phyloP scores from a whole-genome alignment of 2,888 invertebrate species.

The Clusia tigrina region DNA sequence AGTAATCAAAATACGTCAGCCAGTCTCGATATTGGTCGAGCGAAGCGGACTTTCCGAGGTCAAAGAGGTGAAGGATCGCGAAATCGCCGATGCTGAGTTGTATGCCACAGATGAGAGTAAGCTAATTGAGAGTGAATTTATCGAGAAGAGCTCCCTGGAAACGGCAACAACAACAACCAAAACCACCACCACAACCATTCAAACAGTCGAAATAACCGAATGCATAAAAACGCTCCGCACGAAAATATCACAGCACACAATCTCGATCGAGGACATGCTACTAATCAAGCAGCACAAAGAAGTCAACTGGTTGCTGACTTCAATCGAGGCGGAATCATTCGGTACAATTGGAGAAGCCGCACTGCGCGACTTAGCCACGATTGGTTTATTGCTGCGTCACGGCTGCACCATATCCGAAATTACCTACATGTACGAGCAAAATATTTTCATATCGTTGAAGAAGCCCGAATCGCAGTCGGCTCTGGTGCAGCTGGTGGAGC shows the following conservation, averaged over 20 bases:
- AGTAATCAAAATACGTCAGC: constrained; percentile 49
- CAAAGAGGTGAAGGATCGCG: constrained; percentile 65
- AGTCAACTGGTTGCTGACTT: constrained; percentile 77
- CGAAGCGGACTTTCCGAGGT: constrained; percentile 66
- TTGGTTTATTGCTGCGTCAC: constrained; percentile 78
- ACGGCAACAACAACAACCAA: constrained; percentile 53
- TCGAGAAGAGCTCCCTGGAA: constrained; percentile 32
- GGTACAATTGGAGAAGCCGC: constrained; percentile 79
- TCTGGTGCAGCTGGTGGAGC: constrained; percentile 82
- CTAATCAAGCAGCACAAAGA: constrained; percentile 73
- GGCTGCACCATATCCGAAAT: constrained; percentile 81
- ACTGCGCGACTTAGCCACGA: constrained; percentile 81
- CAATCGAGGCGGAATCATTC: constrained; percentile 79
- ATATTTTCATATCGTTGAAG: constrained; percentile 80
- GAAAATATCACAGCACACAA: constrained; percentile 60
- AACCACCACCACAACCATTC: constrained; percentile 44
- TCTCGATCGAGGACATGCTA: constrained; percentile 67
- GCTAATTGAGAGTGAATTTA: constrained; percentile 35
- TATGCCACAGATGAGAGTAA: constrained; percentile 31
- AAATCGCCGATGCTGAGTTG: constrained; percentile 52
- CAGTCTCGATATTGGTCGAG: constrained; percentile 56
- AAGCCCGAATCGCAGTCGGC: constrained; percentile 86
- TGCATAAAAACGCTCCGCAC: constrained; percentile 66
- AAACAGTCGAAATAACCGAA: constrained; percentile 63
- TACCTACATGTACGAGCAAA: constrained; percentile 78